A percentile compares a stretch with the other conserved stretches of the same genome.
Evolutionary conservation across 2,888 invertebrate species (phyloP).

Genomic region (Lasioglossum pauxillum): DNA sequence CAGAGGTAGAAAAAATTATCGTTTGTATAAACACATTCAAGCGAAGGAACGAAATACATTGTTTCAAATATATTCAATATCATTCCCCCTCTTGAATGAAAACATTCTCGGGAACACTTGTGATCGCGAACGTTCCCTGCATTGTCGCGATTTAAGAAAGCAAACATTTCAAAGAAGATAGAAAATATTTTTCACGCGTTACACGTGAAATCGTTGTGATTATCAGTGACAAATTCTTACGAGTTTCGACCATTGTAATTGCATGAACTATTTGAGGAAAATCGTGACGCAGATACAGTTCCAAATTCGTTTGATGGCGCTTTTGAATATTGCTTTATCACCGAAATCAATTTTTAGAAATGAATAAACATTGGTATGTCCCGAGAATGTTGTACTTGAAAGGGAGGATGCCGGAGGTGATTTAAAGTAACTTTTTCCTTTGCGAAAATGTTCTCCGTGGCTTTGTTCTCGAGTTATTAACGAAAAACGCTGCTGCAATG

Average conservation of each 20-base stretch:
- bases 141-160: not conserved
- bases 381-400: no score
- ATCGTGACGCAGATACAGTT: not conserved
- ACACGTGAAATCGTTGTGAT: not conserved
- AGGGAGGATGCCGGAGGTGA: no score
- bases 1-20: constrained; percentile 17
- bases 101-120: not conserved
- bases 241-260: not conserved
- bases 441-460: no score
- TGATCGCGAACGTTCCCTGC: not conserved
- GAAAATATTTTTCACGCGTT: not conserved
- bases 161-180: not conserved
- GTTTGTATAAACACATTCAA: not conserved
- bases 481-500: no score
- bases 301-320: not conserved
- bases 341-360: not conserved
- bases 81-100: not conserved
- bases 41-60: not conserved
- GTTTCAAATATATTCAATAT: not conserved
- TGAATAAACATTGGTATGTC: no score
- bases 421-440: no score
- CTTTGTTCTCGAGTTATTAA: no score
- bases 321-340: not conserved
- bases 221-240: not conserved
- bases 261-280: not conserved